Conservation (phyloP, 2,888 invertebrate genomes). For the Sericinus montela region DNA sequence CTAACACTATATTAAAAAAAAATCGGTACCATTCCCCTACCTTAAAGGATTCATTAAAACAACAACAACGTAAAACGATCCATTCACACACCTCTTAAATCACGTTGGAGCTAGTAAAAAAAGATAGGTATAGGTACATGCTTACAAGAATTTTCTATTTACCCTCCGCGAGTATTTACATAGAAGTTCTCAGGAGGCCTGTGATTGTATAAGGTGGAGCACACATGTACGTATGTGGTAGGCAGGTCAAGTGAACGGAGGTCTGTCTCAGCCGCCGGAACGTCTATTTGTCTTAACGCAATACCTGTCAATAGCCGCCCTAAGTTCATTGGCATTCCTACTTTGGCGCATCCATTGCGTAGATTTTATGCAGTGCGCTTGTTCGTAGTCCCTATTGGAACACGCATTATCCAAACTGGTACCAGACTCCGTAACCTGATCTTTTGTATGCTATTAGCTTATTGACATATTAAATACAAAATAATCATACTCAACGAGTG, state of each 20-base stretch:
- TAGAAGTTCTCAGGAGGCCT: slow-evolving; percentile 69
- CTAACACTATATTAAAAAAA: too few species aligned
- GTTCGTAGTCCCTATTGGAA: slow-evolving; percentile 49
- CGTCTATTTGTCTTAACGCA: slow-evolving; percentile 77
- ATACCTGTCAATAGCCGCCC: slow-evolving; percentile 76
- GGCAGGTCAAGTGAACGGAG: slow-evolving; percentile 70
- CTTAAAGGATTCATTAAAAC: too few species aligned
- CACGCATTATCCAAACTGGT: slow-evolving; percentile 64
- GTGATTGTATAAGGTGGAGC: slow-evolving; percentile 48
- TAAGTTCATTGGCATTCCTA: slow-evolving; percentile 76
- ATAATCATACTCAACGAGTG: slow-evolving; percentile 57
- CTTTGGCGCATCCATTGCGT: slow-evolving; percentile 73
- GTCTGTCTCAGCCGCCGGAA: slow-evolving; percentile 68
- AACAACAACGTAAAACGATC: slow-evolving; percentile 9
- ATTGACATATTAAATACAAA: slow-evolving; percentile 69
- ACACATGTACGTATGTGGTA: slow-evolving; percentile 36
- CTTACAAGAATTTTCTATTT: slow-evolving; percentile 69
- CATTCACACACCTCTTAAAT: slow-evolving; percentile 18
- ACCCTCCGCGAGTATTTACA: slow-evolving; percentile 65
- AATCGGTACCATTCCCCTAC: too few species aligned
- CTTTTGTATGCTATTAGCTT: slow-evolving; percentile 67
- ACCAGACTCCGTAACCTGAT: slow-evolving; percentile 61
- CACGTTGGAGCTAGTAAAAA: slow-evolving; percentile 8
- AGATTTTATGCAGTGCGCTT: slow-evolving; percentile 65
- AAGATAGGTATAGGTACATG: slow-evolving; percentile 38